Percentiles rank a stretch among this genome's conserved stretches.
Evolutionary conservation across 2,113 vertebrate genomes (phyloP).

Genomic region (Climacteris rufus): DNA sequence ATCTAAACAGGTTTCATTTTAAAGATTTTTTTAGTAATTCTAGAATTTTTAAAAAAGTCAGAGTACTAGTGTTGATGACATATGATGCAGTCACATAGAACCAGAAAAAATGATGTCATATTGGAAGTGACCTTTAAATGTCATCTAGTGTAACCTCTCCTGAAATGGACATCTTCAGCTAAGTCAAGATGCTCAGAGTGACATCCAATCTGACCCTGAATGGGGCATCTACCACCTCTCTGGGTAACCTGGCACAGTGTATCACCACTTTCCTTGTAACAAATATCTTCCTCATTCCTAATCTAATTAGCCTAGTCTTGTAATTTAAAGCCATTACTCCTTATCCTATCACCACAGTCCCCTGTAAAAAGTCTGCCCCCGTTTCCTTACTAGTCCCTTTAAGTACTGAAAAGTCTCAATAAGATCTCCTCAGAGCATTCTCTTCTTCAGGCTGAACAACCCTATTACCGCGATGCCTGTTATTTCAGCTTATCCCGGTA

Average conservation of each 20-base stretch:
- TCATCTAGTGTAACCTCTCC: not conserved
- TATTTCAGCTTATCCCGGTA: no score
- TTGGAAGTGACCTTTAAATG: not conserved
- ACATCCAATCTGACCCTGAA: not conserved
- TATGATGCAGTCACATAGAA: not conserved
- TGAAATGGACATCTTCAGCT: not conserved
- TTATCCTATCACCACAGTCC: not conserved
- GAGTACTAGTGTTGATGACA: not conserved
- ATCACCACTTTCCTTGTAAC: not conserved
- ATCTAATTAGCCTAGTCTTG: not conserved
- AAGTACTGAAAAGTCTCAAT: not conserved
- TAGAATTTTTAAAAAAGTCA: not conserved
- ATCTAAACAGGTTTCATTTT: not conserved
- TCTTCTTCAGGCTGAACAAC: not conserved
- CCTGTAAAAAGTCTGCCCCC: not conserved
- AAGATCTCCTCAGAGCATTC: not conserved
- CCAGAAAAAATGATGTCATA: fast-evolving
- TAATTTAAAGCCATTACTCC: not conserved
- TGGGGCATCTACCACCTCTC: not conserved
- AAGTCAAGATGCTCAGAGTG: not conserved
- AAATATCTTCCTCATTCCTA: not conserved
- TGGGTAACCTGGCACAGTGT: not conserved
- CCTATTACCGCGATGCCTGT: no score
- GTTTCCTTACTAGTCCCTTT: not conserved
- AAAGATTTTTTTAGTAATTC: not conserved